A percentile compares a stretch with the other conserved stretches of the same genome.
These are phyloP conservation scores for Lontra canadensis DNA, from an alignment of 2,113 vertebrate species.

Conservation along the genomic window DNA sequence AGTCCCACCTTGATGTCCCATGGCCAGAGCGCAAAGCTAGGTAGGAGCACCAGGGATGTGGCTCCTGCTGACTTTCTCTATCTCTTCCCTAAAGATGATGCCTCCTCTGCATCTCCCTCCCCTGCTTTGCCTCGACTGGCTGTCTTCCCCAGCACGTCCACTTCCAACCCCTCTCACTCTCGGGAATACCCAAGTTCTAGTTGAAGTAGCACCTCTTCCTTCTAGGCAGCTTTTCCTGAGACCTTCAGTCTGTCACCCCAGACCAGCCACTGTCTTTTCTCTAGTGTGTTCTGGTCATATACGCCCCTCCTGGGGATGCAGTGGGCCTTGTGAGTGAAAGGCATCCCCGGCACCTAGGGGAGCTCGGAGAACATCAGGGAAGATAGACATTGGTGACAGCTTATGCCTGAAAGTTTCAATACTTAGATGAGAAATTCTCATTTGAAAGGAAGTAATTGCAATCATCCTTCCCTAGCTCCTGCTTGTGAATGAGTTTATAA, in stretches of 20 bases:
- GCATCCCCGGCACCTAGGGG: not conserved
- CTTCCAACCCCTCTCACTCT: not conserved
- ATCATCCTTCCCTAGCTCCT: not conserved
- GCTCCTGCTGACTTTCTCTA: not conserved
- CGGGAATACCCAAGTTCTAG: not conserved
- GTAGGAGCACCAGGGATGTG: rapidly evolving
- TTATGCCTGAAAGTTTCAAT: not conserved
- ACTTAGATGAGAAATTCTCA: not conserved
- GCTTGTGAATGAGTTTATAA: not conserved
- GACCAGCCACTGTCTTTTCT: not conserved
- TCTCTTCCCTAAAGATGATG: not conserved
- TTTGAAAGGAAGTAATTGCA: not conserved
- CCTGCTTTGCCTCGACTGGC: not conserved
- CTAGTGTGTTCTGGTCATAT: not conserved
- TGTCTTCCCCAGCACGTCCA: not conserved
- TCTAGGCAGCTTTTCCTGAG: not conserved
- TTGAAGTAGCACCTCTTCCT: not conserved
- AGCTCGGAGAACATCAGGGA: not conserved
- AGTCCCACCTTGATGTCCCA: not conserved
- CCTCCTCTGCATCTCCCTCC: not conserved
- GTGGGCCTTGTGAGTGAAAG: rapidly evolving
- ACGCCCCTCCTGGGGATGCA: not conserved
- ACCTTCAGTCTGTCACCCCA: not conserved
- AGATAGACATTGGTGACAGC: not conserved
- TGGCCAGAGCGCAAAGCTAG: not conserved